A percentile compares a stretch with the other conserved stretches of the same genome.
phyloP scores from a whole-genome alignment of 2,797 vertebrate species.

The Ptychobarbus kaznakovi region DNA sequence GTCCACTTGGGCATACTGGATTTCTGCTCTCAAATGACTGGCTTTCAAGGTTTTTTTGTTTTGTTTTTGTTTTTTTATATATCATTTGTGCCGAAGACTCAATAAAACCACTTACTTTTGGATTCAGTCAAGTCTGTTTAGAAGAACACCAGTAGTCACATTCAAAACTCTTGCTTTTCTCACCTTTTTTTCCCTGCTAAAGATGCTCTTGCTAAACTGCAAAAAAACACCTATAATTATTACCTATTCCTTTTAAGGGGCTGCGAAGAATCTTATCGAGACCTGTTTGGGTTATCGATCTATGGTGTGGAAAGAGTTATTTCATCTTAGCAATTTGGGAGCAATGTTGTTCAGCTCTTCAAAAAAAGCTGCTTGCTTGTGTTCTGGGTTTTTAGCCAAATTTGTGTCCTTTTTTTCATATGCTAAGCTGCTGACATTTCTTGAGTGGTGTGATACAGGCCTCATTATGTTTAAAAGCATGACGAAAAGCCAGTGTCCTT shows the following conservation, averaged over 20 bases:
- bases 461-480: slow-evolving; percentile 23
- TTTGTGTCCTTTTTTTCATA: slow-evolving; percentile 7
- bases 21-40: not conserved
- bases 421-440: slow-evolving; percentile 22
- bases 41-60: not conserved
- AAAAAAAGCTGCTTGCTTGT: not conserved
- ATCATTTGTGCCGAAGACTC: not conserved
- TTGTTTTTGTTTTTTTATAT: not conserved
- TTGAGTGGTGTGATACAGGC: not conserved
- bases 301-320: not conserved
- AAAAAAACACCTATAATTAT: not conserved
- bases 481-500: slow-evolving; percentile 14
- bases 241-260: not conserved
- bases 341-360: not conserved
- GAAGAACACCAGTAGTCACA: slow-evolving; percentile 46
- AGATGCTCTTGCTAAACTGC: not conserved
- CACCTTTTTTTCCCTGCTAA: slow-evolving; percentile 20
- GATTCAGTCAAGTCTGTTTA: slow-evolving; percentile 30
- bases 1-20: not conserved
- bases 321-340: not conserved
- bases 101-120: not conserved
- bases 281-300: slow-evolving; percentile 11
- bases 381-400: not conserved
- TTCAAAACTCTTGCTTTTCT: slow-evolving; percentile 39
- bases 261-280: slow-evolving; percentile 15